These are phyloP conservation scores for Oxyura jamaicensis DNA, from an alignment of 2,113 vertebrate genomes.

Conservation along the genomic window DNA sequence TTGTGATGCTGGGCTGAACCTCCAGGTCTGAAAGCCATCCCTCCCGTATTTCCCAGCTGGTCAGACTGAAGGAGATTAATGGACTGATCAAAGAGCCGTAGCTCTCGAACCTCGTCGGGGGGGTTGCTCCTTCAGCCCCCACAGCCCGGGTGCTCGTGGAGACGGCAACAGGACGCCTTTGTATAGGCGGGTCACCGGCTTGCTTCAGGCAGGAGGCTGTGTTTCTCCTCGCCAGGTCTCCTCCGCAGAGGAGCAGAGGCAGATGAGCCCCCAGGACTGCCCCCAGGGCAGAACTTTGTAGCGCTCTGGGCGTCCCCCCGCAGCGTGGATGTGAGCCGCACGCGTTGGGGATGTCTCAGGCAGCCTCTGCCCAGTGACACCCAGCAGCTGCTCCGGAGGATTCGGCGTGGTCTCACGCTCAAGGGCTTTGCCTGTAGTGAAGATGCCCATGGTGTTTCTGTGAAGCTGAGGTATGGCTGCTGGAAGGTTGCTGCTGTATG, in stretches of 20 bases:
- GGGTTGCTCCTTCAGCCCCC: neutral
- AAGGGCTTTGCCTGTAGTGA: constrained; percentile 54
- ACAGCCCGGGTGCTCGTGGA: accelerated
- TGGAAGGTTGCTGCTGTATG: constrained; percentile 96
- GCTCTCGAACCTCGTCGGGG: neutral
- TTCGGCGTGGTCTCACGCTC: neutral
- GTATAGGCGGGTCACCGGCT: neutral
- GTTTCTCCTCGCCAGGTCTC: neutral
- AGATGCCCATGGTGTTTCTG: constrained; percentile 83
- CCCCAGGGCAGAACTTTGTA: constrained; percentile 71
- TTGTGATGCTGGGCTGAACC: neutral
- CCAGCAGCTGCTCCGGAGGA: neutral
- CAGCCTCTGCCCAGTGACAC: constrained; percentile 17
- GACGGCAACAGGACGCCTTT: neutral
- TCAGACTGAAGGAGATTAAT: neutral
- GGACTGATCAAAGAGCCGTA: neutral
- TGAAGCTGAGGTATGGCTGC: constrained; percentile 95
- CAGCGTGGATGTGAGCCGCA: constrained; percentile 14
- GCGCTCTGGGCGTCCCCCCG: neutral
- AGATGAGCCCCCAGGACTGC: constrained; percentile 47
- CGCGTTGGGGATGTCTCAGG: constrained; percentile 48
- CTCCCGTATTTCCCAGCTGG: neutral
- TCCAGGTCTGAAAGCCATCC: neutral
- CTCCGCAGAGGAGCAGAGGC: constrained; percentile 32
- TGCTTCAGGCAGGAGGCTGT: neutral